Evolutionary conservation across 2,888 invertebrate genomes (phyloP).

Genomic region (Polyommatus icarus): DNA sequence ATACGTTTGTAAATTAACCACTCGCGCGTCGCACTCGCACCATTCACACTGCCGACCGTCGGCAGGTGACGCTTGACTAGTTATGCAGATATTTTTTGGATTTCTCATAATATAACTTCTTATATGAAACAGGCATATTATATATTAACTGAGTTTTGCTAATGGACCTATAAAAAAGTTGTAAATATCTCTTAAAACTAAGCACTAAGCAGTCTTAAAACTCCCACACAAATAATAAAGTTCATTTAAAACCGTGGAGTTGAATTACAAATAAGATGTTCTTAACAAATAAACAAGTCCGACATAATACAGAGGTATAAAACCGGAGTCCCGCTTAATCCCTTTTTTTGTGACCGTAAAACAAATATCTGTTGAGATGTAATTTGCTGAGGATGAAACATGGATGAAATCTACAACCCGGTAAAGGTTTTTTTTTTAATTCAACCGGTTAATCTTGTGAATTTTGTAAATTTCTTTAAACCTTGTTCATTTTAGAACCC

Average conservation of each 20-base stretch:
- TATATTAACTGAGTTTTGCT: too few relatives aligned
- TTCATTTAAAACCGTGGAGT: not conserved
- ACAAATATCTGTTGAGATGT: constrained; percentile 24
- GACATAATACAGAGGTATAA: not conserved
- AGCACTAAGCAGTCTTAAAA: not conserved
- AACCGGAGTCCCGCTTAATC: constrained; percentile 25
- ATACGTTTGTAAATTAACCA: too few relatives aligned
- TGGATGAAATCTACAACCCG: not conserved
- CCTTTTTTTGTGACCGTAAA: constrained; percentile 34
- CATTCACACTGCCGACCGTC: too few relatives aligned
- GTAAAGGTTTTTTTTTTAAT: not conserved
- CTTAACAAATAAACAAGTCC: constrained; percentile 1
- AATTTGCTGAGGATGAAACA: constrained; percentile 14
- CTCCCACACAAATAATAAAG: not conserved
- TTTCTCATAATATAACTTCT: too few relatives aligned
- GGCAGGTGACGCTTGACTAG: too few relatives aligned
- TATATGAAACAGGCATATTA: too few relatives aligned
- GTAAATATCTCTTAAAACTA: not conserved
- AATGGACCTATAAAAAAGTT: too few relatives aligned
- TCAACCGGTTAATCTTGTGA: not conserved
- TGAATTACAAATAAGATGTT: not conserved
- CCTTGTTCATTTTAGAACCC: too few relatives aligned
- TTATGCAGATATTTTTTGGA: too few relatives aligned
- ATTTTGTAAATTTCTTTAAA: not conserved
- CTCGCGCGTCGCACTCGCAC: too few relatives aligned